Conservation (phyloP, 2,113 vertebrate species). For the Oostethus manadensis region DNA sequence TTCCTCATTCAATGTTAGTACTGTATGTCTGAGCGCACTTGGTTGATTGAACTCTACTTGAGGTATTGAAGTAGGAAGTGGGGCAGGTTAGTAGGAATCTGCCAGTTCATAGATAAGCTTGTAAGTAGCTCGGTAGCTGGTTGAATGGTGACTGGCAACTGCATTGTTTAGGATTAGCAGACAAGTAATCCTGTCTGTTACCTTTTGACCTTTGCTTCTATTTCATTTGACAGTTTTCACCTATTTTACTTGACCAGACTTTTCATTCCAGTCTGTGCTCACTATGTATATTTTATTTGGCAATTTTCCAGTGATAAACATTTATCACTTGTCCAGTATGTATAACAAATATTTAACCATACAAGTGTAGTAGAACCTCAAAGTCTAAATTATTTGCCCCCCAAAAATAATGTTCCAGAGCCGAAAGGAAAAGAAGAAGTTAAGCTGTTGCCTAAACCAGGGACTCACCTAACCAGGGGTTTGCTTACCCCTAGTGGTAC, state of each 20-base stretch:
- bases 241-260: background rate
- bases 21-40: background rate
- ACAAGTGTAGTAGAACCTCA: too few relatives aligned
- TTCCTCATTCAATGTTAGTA: too few relatives aligned
- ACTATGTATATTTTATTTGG: too few relatives aligned
- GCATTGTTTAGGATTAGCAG: constrained; percentile 12
- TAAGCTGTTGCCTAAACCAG: too few relatives aligned
- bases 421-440: too few relatives aligned
- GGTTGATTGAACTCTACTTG: background rate
- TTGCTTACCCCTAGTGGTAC: too few relatives aligned
- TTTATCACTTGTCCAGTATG: too few relatives aligned
- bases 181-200: constrained; percentile 24
- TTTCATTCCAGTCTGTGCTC: background rate
- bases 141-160: constrained; percentile 1
- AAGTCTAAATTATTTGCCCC: too few relatives aligned
- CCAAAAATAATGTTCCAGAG: too few relatives aligned
- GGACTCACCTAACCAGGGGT: too few relatives aligned
- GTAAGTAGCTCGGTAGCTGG: constrained; percentile 4
- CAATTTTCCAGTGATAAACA: too few relatives aligned
- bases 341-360: too few relatives aligned
- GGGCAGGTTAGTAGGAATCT: background rate
- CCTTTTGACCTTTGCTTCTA: constrained; percentile 8
- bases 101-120: constrained; percentile 4
- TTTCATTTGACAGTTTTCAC: background rate
- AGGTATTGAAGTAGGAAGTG: background rate